Evolutionary conservation across 2,888 invertebrate genomes (phyloP).

Genomic region (Embidobia sp.): DNA sequence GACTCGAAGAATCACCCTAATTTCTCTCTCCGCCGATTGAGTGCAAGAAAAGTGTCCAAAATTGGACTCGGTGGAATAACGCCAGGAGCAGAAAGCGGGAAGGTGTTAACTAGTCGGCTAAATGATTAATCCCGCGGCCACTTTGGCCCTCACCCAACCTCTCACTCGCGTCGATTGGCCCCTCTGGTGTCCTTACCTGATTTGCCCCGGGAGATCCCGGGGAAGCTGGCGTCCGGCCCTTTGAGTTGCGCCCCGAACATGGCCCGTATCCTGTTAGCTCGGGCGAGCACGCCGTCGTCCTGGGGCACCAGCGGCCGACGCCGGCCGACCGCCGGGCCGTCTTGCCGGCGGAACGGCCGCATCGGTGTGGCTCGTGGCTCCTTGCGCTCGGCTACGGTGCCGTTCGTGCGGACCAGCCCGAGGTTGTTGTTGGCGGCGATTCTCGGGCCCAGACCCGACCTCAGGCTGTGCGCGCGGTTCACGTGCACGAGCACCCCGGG

Average conservation of each 20-base stretch:
- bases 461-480: slow-evolving; percentile 89
- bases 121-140: no score
- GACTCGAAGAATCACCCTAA: no score
- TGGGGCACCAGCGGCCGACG: slow-evolving; percentile 63
- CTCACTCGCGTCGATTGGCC: no score
- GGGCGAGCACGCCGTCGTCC: slow-evolving; percentile 79
- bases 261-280: slow-evolving; percentile 79
- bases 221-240: slow-evolving; percentile 74
- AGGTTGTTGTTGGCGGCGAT: slow-evolving; percentile 68
- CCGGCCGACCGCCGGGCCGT: slow-evolving; percentile 50
- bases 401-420: slow-evolving; percentile 66
- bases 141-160: no score
- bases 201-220: slow-evolving; percentile 80
- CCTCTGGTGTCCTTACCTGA: slow-evolving; percentile 77
- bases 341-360: slow-evolving; percentile 72
- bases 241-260: slow-evolving; percentile 79
- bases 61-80: no score
- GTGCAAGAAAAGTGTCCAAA: no score
- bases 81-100: no score
- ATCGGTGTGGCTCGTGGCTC: slow-evolving; percentile 68
- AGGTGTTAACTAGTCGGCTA: no score
- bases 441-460: slow-evolving; percentile 76
- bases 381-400: slow-evolving; percentile 26
- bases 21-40: no score
- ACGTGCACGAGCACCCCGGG: slow-evolving; percentile 94